Percentiles rank a stretch among this genome's conserved stretches.
Evolutionary conservation across 2,888 invertebrate species (phyloP).

Genomic region (Chloromyia formosa): DNA sequence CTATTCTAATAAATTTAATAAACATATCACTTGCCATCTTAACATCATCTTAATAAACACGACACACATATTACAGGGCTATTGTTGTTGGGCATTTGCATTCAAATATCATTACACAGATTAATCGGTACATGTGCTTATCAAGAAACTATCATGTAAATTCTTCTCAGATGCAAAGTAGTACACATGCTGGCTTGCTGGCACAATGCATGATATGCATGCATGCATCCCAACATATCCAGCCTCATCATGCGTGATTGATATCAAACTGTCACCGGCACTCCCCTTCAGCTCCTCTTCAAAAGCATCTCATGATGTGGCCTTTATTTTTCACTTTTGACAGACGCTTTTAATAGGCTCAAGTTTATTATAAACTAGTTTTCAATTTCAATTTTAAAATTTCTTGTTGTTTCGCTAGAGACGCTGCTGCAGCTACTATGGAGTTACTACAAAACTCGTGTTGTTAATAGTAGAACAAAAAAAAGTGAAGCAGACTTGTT

Average conservation of each 20-base stretch:
- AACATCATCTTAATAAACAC: background rate
- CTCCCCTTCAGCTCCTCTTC: background rate
- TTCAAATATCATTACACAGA: too few species aligned
- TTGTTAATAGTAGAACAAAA: background rate
- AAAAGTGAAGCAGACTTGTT: background rate
- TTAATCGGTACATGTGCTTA: background rate
- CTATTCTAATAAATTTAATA: conserved; percentile 8
- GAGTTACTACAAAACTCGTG: background rate
- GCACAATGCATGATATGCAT: background rate
- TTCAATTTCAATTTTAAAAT: conserved; percentile 17
- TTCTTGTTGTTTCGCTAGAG: background rate
- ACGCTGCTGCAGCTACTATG: background rate
- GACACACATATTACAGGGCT: background rate
- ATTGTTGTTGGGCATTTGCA: background rate
- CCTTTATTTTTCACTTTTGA: background rate
- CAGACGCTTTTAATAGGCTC: background rate
- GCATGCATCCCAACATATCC: background rate
- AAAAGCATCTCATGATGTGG: background rate
- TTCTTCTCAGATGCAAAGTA: background rate
- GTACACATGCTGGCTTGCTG: background rate
- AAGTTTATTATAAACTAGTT: conserved; percentile 2
- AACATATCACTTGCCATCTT: conserved; percentile 16
- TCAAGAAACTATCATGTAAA: background rate
- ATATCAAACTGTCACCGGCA: conserved; percentile 9
- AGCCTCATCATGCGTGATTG: background rate